A percentile compares a stretch with the other conserved stretches of the same genome.
phyloP scores from a whole-genome alignment of 2,797 vertebrate genomes.

The Chelidonichthys spinosus region DNA sequence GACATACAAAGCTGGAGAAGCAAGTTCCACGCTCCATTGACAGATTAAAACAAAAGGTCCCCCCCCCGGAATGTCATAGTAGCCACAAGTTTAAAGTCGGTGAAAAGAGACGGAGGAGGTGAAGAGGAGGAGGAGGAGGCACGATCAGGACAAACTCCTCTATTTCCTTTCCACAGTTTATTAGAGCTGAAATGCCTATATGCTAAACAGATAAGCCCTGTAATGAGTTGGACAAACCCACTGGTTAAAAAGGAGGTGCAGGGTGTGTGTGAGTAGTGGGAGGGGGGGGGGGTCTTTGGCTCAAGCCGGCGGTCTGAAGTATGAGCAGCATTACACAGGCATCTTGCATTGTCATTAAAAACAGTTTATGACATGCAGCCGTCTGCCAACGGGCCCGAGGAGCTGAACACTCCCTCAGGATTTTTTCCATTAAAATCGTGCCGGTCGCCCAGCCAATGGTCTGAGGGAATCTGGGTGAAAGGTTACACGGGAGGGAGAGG shows the following conservation, averaged over 20 bases:
- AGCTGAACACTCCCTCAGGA: constrained; percentile 57
- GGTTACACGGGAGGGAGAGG: constrained; percentile 57
- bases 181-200: constrained; percentile 38
- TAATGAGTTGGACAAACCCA: constrained; percentile 53
- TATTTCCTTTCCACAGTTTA: constrained; percentile 47
- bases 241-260: constrained; percentile 14
- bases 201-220: constrained; percentile 55
- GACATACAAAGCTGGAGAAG: constrained; percentile 55
- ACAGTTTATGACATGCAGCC: constrained; percentile 66
- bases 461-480: constrained; percentile 79
- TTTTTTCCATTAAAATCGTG: constrained; percentile 70
- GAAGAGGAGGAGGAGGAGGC: constrained; percentile 33
- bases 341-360: constrained; percentile 81
- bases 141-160: constrained; percentile 40
- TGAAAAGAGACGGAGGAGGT: constrained; percentile 59
- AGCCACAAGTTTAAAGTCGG: constrained; percentile 83
- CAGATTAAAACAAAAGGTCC: constrained; percentile 80
- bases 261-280: constrained; percentile 2
- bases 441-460: constrained; percentile 59
- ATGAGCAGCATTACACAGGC: constrained; percentile 64
- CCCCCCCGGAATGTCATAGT: constrained; percentile 78
- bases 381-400: constrained; percentile 66
- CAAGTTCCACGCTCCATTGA: constrained; percentile 78
- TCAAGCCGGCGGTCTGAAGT: constrained; percentile 37
- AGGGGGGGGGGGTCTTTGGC: constrained; percentile 15